Base-by-base conservation (phyloP, 1,140 invertebrate species). In the Caenorhabditis latens region DNA sequence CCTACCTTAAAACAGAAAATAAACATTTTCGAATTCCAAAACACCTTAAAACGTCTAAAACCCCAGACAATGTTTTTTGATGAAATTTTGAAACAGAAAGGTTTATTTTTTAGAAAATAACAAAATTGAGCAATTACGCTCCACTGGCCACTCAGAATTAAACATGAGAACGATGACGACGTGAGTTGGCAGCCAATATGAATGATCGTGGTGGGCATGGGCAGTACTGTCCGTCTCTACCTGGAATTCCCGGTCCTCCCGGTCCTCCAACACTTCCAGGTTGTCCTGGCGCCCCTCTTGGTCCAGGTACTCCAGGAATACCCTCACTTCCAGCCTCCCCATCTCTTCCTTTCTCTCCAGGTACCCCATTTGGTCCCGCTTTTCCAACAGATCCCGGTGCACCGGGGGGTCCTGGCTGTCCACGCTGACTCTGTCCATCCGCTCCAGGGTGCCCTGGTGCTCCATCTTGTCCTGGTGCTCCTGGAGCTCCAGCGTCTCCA, bases 201-300 rank as follows among this genome's bases (percentile, higher is more conserved):
- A 86, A 42, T 2, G 75, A 83, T 4, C 86, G 42, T 19, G 86
- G 86, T 40, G 86, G 86, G 43, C 86, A 86, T 0, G 86, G 75
- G 24, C 86, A 86, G 43, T 86, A 86, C 55, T 86, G 65, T 9
- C 65, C 75, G 50, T 86, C 86, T 4, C 57, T 11, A 79, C 71
- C 71, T 50, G 71, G 82, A 84, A 58, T 79, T 24, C 71, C 71
- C 9, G 71, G 67, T 19, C 84, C 84, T 50, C 85, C 71, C 9
- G 11, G 5, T 61, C 14, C 75, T 46, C 85, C 75, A 83, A 32
- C 9, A 50, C 9, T 16, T 86, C 85, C 85, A 1, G 16, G 42
- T 6, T 32, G 3, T 50, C 87, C 87, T n/a, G 84, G 84, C 13
- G 83, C 55, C 40, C 87, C 87, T 32, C 82, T 53, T 24, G 84